Evolutionary conservation across 1,140 invertebrate genomes (phyloP), one percentile per base, ranked within the genome.

Genomic region (Pachypsylla venusta): DNA sequence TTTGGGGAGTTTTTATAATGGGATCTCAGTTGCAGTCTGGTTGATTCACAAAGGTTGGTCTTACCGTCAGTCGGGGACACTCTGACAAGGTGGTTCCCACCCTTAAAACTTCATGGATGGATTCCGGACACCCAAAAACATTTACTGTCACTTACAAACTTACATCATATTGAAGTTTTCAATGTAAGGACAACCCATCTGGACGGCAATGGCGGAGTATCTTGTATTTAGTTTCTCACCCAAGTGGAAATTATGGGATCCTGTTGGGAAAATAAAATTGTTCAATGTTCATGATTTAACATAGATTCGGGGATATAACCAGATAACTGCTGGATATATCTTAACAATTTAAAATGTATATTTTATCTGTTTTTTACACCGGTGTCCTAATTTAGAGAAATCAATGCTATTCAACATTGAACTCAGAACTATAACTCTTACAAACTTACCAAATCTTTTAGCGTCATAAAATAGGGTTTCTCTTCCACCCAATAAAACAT

Each of bases 181-280:
- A 19, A 82, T 70, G 65, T 79, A 85, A 20, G 81, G 81, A 64
- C 81, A 83, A 4, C 82, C 82, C 24, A 79, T 74, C 71, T 84
- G 82, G n/a, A 85, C 70, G 1, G 82, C 82, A 22, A 85, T 82
- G 0, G 81, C 81, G 2, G 82, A 84, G 67, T 84, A 85, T 40
- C 81, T 74, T 0, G 82, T 85, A 63, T 81, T 83, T 2, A 84
- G 68, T 67, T 84, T 83, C 68, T 84, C 80, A 66, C 81, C 83
- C 13, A 85, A 66, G 68, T 84, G 82, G 68, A 83, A 85, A 69
- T 81, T 79, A 62, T 79, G 76, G 1, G 77, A 71, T 5, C 81
- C 81, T 79, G 69, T 57, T n/a, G n/a, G n/a, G n/a, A n/a, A n/a
- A n/a, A n/a, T n/a, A n/a, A n/a, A n/a, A n/a, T n/a, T n/a, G n/a